Conservation (phyloP, 2,797 vertebrate genomes). For the Pampus argenteus region DNA sequence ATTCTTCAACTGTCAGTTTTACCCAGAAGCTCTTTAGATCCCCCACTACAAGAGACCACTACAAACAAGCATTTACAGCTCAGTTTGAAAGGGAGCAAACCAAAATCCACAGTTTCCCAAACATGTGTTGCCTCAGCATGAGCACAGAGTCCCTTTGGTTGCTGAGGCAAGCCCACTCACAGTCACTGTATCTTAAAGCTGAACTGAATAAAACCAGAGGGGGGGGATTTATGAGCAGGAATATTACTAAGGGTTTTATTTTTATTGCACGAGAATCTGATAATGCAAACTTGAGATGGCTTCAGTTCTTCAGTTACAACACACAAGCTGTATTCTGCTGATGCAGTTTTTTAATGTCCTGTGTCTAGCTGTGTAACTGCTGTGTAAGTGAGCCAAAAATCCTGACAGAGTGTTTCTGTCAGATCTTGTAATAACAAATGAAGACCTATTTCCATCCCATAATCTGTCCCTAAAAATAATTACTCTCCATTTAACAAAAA, state of each 20-base stretch:
- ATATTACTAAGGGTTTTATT: conserved; percentile 8
- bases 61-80: conserved; percentile 75
- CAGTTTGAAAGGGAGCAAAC: conserved; percentile 71
- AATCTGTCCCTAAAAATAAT: conserved; percentile 7
- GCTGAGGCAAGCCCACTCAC: conserved; percentile 60
- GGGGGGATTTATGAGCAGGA: conserved; percentile 17
- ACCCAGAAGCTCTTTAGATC: conserved; percentile 57
- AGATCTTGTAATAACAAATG: conserved; percentile 24
- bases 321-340: conserved; percentile 40
- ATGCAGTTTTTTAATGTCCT: conserved; percentile 39
- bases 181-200: conserved; percentile 35
- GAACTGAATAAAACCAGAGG: conserved; percentile 20
- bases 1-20: conserved; percentile 51
- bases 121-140: conserved; percentile 66
- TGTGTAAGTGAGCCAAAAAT: conserved; percentile 33
- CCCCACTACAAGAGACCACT: conserved; percentile 64
- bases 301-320: conserved; percentile 54
- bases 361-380: conserved; percentile 44
- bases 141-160: conserved; percentile 49
- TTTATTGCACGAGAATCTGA: conserved; percentile 20
- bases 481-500: conserved; percentile 19
- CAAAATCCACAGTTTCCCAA: conserved; percentile 70
- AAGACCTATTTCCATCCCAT: conserved; percentile 8
- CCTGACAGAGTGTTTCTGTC: conserved; percentile 32
- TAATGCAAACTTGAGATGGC: conserved; percentile 41